These are phyloP conservation scores for Alectura lathami DNA, from an alignment of 2,113 vertebrate genomes.

Conservation along the genomic window DNA sequence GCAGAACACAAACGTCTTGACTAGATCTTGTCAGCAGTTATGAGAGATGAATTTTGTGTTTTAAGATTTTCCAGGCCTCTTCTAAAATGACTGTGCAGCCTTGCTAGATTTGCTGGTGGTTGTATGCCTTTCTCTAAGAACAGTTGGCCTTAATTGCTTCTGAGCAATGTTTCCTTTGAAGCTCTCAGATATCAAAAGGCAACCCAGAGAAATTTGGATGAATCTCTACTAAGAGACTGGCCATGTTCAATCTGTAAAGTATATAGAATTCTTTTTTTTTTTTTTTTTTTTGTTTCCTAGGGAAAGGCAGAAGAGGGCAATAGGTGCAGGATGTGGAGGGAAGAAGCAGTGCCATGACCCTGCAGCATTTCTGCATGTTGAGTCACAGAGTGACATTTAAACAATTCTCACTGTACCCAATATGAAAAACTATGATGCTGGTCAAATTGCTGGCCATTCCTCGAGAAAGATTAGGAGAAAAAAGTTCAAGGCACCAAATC, in stretches of 20 bases:
- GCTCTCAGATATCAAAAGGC: background rate
- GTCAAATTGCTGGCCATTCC: background rate
- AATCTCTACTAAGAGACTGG: background rate
- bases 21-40: background rate
- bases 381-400: constrained; percentile 57
- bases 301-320: constrained; percentile 32
- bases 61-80: constrained; percentile 13
- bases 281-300: background rate
- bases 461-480: background rate
- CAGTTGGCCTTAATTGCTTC: background rate
- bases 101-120: background rate
- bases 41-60: background rate
- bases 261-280: background rate
- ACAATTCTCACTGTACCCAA: background rate
- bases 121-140: background rate
- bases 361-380: constrained; percentile 42
- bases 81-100: background rate
- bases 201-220: background rate
- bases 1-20: background rate
- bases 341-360: constrained; percentile 5
- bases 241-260: background rate
- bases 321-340: constrained; percentile 57
- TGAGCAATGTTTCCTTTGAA: background rate
- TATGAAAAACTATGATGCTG: background rate
- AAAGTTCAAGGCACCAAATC: background rate